A percentile compares a stretch with the other conserved stretches of the same genome.
Evolutionary conservation across 2,888 invertebrate genomes (phyloP).

Genomic region (Gerosis bhagava): DNA sequence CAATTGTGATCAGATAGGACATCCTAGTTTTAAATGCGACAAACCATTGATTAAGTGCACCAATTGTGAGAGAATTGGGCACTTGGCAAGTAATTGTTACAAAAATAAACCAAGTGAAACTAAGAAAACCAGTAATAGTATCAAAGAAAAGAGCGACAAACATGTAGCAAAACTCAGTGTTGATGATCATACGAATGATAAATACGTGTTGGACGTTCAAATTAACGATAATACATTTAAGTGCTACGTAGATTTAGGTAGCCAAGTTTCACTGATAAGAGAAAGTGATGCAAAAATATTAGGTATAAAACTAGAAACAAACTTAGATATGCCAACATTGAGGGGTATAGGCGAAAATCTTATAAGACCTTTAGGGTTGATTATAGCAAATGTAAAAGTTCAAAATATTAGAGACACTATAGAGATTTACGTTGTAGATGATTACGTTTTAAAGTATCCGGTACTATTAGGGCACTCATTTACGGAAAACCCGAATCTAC

Average conservation of each 20-base stretch:
- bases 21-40: conserved; percentile 10
- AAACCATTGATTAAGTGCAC: conserved; percentile 1
- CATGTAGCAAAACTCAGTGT: conserved; percentile 5
- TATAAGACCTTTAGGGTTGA: conserved; percentile 26
- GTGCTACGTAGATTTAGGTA: conserved; percentile 25
- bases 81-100: conserved; percentile 1
- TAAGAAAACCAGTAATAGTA: background rate
- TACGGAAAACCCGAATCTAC: conserved; percentile 32
- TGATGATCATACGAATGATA: conserved; percentile 6
- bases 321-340: conserved; percentile 6
- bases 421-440: conserved; percentile 31
- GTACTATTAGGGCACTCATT: conserved; percentile 35
- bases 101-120: background rate
- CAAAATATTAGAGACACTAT: conserved; percentile 28
- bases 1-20: conserved; percentile 6
- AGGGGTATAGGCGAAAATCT: conserved; percentile 35
- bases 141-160: conserved; percentile 1
- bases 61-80: conserved; percentile 1
- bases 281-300: conserved; percentile 11
- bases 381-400: conserved; percentile 25
- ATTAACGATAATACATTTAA: conserved; percentile 11
- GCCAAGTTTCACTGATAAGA: conserved; percentile 22
- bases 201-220: conserved; percentile 21
- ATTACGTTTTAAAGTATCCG: conserved; percentile 30
- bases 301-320: background rate